Evolutionary conservation across 2,797 vertebrate genomes (phyloP).

Genomic region (Phrynocephalus vlangalii): DNA sequence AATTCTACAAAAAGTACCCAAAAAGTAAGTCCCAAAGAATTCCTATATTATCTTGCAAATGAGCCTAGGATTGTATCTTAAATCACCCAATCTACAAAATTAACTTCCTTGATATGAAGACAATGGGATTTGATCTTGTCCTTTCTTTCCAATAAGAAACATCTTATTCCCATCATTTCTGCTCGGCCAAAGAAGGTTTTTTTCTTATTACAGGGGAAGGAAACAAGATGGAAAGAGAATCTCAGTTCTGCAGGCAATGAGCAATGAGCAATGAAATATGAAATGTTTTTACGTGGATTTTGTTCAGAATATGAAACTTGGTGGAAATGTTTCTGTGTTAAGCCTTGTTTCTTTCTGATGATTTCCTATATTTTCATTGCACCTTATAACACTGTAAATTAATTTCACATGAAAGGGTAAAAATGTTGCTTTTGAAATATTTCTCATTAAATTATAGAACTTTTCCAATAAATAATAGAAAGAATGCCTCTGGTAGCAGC

Average conservation of each 20-base stretch:
- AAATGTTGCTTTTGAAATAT: conserved; percentile 79
- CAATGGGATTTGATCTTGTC: background rate
- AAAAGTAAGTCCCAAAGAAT: background rate
- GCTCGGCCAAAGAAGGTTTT: too few relatives aligned
- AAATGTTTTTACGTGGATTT: conserved; percentile 62
- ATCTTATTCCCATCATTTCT: too few relatives aligned
- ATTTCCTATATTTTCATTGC: conserved; percentile 77
- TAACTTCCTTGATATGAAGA: background rate
- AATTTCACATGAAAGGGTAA: conserved; percentile 82
- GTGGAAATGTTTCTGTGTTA: conserved; percentile 78
- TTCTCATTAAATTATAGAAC: conserved; percentile 79
- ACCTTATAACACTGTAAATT: conserved; percentile 78
- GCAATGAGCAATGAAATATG: too few relatives aligned
- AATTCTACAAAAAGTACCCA: background rate
- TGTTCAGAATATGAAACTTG: conserved; percentile 65
- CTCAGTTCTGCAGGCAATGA: too few relatives aligned
- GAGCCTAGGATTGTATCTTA: background rate
- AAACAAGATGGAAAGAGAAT: too few relatives aligned
- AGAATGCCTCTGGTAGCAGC: conserved; percentile 76
- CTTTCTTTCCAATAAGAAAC: background rate
- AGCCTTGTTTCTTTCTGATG: conserved; percentile 70
- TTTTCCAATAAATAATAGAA: conserved; percentile 80
- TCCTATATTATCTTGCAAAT: background rate
- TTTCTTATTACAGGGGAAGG: too few relatives aligned
- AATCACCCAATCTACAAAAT: background rate